phyloP scores from a whole-genome alignment of 2,888 invertebrate species.

The Timandra comae region DNA sequence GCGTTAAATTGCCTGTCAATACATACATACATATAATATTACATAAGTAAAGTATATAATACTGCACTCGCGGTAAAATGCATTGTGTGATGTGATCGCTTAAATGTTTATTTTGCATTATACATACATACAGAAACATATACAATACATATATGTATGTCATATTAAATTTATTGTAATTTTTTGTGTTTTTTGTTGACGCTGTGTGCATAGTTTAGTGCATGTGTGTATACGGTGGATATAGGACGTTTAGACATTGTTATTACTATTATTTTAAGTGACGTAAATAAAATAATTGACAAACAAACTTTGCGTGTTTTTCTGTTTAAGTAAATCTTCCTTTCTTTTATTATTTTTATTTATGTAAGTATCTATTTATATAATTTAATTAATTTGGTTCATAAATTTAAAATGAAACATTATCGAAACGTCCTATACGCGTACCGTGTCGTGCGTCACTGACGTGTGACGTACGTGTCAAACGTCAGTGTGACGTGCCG shows the following conservation, averaged over 20 bases:
- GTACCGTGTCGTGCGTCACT: not conserved
- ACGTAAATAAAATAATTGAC: too few species aligned
- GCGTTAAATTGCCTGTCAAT: too few species aligned
- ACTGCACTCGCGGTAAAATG: conserved; percentile 17
- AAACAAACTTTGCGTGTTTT: too few species aligned
- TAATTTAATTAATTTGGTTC: too few species aligned
- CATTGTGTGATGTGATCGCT: conserved; percentile 46
- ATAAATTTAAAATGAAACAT: too few species aligned
- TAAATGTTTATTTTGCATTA: conserved; percentile 37
- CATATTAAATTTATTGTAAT: conserved; percentile 14
- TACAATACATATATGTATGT: conserved; percentile 7
- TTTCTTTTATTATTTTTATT: too few species aligned
- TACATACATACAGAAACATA: conserved; percentile 7
- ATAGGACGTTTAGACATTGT: not conserved
- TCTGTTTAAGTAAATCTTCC: too few species aligned
- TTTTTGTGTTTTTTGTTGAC: conserved; percentile 46
- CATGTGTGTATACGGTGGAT: conserved; percentile 31
- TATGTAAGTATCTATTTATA: too few species aligned
- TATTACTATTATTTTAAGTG: too few species aligned
- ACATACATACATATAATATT: too few species aligned
- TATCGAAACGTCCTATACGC: not conserved
- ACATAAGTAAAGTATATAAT: too few species aligned
- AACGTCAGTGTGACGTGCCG: conserved; percentile 4
- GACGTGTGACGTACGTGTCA: too few species aligned
- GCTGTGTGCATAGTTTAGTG: conserved; percentile 67